phyloP scores from a whole-genome alignment of 2,888 invertebrate genomes.

The Cryptus armator region DNA sequence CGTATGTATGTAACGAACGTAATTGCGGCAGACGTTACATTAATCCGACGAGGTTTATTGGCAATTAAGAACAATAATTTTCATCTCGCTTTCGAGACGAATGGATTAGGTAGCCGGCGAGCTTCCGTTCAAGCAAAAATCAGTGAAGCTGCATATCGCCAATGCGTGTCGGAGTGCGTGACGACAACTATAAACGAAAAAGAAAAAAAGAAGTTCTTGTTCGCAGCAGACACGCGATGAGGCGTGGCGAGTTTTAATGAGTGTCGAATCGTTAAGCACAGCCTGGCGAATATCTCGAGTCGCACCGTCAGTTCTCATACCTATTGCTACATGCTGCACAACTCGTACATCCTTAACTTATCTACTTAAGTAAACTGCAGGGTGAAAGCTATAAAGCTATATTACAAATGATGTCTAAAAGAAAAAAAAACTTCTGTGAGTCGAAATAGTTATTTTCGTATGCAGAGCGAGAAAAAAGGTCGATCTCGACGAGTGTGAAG shows the following conservation, averaged over 20 bases:
- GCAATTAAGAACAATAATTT: slow-evolving; percentile 21
- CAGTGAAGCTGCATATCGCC: slow-evolving; percentile 13
- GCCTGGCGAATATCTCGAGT: slow-evolving; percentile 22
- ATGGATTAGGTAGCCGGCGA: slow-evolving; percentile 18
- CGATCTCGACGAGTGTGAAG: too few species aligned
- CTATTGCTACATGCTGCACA: background rate
- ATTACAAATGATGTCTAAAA: too few species aligned
- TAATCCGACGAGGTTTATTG: slow-evolving; percentile 29
- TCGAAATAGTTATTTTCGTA: too few species aligned
- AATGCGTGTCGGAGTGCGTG: slow-evolving; percentile 28
- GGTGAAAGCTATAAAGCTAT: background rate
- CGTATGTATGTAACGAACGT: slow-evolving; percentile 22
- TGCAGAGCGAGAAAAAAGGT: too few species aligned
- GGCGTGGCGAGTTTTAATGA: slow-evolving; percentile 72
- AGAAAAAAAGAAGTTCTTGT: slow-evolving; percentile 17
- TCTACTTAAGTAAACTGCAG: background rate
- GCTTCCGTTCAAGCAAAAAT: slow-evolving; percentile 20
- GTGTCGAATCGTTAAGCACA: slow-evolving; percentile 76
- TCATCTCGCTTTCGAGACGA: slow-evolving; percentile 12
- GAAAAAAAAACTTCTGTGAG: too few species aligned
- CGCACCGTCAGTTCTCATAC: background rate
- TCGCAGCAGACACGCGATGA: slow-evolving; percentile 71
- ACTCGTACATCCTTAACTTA: slow-evolving; percentile 7
- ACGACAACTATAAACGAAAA: slow-evolving; percentile 13
- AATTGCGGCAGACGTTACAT: slow-evolving; percentile 15